Conservation (phyloP, 1,140 invertebrate species). For the Anastatus disparis region DNA sequence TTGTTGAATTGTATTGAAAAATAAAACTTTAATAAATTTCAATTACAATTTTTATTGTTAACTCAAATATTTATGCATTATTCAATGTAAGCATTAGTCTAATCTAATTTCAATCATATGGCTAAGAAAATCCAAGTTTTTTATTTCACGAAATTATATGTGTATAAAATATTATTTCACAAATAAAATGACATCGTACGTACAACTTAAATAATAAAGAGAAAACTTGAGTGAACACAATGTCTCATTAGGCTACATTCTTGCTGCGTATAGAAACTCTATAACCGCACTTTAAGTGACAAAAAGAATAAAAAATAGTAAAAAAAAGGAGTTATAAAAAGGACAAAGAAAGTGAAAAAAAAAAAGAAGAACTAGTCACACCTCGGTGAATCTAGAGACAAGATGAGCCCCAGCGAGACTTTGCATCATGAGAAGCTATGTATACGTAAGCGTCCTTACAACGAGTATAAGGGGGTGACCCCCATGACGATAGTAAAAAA, state of each 20-base stretch:
- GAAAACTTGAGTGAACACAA: slow-evolving; percentile 55
- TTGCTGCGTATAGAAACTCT: not conserved
- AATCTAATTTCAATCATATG: too few relatives aligned
- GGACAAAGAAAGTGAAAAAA: slow-evolving; percentile 5
- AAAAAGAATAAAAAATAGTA: slow-evolving; percentile 13
- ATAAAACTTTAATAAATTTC: too few relatives aligned
- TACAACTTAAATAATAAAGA: not conserved
- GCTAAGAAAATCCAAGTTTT: too few relatives aligned
- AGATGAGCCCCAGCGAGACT: slow-evolving; percentile 60
- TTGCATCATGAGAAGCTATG: slow-evolving; percentile 60
- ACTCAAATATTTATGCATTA: too few relatives aligned
- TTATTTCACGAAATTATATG: too few relatives aligned
- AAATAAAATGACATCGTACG: too few relatives aligned
- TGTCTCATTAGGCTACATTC: slow-evolving; percentile 54
- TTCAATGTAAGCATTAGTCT: too few relatives aligned
- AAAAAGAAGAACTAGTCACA: slow-evolving; percentile 45
- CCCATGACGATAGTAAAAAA: slow-evolving; percentile 68
- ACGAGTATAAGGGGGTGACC: too few relatives aligned
- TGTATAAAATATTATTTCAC: too few relatives aligned
- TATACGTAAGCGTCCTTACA: too few relatives aligned
- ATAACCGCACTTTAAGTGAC: not conserved
- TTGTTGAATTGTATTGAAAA: too few relatives aligned
- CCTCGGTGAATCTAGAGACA: slow-evolving; percentile 61
- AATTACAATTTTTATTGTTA: too few relatives aligned
- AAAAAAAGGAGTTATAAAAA: not conserved